phyloP scores from a whole-genome alignment of 2,888 invertebrate genomes.

The Acanthosepion pharaonis region DNA sequence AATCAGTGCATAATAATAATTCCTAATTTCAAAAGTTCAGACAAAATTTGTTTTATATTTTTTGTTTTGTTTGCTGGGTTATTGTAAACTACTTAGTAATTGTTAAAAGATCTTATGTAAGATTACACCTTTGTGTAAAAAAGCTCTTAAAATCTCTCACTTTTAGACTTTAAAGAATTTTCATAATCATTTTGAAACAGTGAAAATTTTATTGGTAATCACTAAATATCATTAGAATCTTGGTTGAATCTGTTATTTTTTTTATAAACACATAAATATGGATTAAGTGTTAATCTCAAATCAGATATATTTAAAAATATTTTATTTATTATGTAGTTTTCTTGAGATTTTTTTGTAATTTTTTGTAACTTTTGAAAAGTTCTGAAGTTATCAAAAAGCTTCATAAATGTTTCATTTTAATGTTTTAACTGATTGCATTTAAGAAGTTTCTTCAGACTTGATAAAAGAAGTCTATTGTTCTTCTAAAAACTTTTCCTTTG shows the following conservation, averaged over 20 bases:
- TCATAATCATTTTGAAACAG: neutral
- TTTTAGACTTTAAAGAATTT: neutral
- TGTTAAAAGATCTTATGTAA: neutral
- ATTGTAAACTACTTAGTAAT: neutral
- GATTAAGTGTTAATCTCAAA: neutral
- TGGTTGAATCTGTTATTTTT: neutral
- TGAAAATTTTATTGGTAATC: neutral
- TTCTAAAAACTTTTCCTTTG: no score
- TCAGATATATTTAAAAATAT: neutral
- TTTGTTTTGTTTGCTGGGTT: neutral
- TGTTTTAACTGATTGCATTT: neutral
- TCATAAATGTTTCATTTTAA: neutral
- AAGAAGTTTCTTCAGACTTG: neutral
- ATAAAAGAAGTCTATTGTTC: no score
- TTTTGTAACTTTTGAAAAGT: neutral
- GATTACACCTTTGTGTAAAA: neutral
- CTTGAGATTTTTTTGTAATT: neutral
- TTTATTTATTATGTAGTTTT: neutral
- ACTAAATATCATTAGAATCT: neutral
- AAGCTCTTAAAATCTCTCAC: neutral
- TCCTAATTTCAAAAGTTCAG: no score
- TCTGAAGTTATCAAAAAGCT: neutral
- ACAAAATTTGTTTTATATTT: no score
- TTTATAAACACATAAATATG: neutral
- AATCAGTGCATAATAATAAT: no score